phyloP scores from a whole-genome alignment of 2,797 vertebrate species.

The Tauraco hartlaubi region DNA sequence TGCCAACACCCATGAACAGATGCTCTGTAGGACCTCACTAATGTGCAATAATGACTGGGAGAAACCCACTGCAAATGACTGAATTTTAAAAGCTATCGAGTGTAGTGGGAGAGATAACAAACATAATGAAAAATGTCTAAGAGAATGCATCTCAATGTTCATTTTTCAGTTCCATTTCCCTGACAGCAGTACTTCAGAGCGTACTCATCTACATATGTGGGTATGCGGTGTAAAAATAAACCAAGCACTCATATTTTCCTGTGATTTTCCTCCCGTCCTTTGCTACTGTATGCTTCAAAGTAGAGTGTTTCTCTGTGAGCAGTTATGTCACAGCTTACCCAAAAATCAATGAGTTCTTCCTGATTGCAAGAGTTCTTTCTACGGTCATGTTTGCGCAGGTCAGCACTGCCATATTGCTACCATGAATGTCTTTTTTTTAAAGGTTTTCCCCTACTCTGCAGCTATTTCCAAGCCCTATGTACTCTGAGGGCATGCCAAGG shows the following conservation, averaged over 20 bases:
- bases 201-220: neutral
- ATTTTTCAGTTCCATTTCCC: neutral
- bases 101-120: neutral
- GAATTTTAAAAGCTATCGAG: constrained; percentile 14
- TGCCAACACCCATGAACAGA: constrained; percentile 65
- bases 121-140: neutral
- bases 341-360: neutral
- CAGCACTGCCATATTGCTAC: neutral
- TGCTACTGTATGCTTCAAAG: neutral
- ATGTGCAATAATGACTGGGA: constrained; percentile 33
- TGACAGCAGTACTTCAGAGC: neutral
- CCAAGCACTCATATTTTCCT: neutral
- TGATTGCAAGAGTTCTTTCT: neutral
- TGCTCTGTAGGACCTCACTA: constrained; percentile 50
- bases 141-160: neutral
- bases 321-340: neutral
- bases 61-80: constrained; percentile 10
- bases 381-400: fast-evolving
- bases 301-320: neutral
- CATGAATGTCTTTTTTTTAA: neutral
- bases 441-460: neutral
- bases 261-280: neutral
- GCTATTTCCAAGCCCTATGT: neutral
- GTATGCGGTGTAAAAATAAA: constrained; percentile 15
- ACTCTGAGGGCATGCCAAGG: constrained; percentile 52